Evolutionary conservation across 2,888 invertebrate genomes (phyloP).

Genomic region (Volucella bombylans): DNA sequence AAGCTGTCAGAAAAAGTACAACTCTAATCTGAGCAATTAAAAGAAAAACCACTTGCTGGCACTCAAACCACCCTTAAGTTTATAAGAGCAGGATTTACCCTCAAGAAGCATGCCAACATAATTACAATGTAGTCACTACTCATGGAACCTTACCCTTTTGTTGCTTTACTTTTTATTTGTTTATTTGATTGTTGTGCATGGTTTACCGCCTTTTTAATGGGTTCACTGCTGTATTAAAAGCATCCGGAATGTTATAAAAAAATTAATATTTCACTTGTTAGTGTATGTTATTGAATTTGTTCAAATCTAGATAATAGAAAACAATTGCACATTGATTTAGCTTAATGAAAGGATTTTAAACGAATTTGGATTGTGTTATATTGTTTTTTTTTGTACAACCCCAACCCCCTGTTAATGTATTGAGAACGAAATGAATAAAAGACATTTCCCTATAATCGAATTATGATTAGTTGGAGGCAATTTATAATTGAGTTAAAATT

Average conservation of each 20-base stretch:
- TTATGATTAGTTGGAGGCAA: conserved; percentile 32
- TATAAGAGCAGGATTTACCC: background rate
- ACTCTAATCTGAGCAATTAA: background rate
- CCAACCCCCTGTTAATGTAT: conserved; percentile 13
- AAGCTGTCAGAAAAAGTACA: background rate
- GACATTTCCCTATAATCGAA: conserved; percentile 25
- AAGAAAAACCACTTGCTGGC: no score
- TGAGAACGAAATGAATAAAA: conserved; percentile 8
- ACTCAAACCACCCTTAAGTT: background rate
- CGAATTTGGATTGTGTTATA: conserved; percentile 11
- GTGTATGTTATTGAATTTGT: conserved; percentile 8
- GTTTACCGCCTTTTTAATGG: conserved; percentile 62
- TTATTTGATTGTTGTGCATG: conserved; percentile 58
- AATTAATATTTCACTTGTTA: conserved; percentile 6
- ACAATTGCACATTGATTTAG: conserved; percentile 26
- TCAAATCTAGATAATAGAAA: background rate
- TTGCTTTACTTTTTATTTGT: background rate
- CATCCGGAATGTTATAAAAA: conserved; percentile 5
- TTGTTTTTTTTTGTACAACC: background rate
- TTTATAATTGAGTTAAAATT: conserved; percentile 63
- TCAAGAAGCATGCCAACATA: conserved; percentile 13
- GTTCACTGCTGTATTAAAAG: conserved; percentile 44
- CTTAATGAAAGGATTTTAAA: conserved; percentile 23
- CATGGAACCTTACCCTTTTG: conserved; percentile 29
- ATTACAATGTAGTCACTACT: conserved; percentile 29